Base-by-base conservation (phyloP, 2,888 invertebrate genomes). In the Dimorphilus gyrociliatus region DNA sequence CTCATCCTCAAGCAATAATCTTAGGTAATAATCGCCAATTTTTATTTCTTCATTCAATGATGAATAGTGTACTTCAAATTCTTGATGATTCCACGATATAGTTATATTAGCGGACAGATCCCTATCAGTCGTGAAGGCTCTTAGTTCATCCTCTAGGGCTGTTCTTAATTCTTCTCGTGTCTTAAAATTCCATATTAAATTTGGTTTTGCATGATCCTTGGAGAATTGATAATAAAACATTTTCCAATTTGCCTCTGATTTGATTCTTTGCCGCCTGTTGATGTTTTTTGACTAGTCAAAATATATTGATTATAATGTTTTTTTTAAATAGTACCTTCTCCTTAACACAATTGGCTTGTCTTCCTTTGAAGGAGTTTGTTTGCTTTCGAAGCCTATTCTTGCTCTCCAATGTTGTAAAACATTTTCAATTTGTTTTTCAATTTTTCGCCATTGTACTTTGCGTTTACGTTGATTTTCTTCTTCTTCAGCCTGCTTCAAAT, bases 171-270 rank as follows among this genome's bases (percentile, higher is more conserved):
- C 94, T 64, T 92, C 92, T 29, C 94, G 71, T 0, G 94, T 97
- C 79, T 84, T 90, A 55, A 88, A 88, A 63, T 97, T 99, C 97
- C 97, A 99, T 51, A 97, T 88, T 23, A 99, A 71, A 67, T 94
- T 90, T 1, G 94, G 85, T 60, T 85, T 72, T 34, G 82, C 78
- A 58, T 94, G 94, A 66, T 97, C 90, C 53, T 75, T 74, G 53
- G 75, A 75, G 65, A 97, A 97, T 64, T 85, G 81, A 64, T 82
- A 85, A 66, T 86, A 94, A 68, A 97, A 92, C 43, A 85, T 69
- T 29, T 76, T 73, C 82, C 88, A 88, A 66, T 90, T 90, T 14
- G 79, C 77, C 29, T 44, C 75, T 29, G 78, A 75, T 65, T 84
- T 84, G 37, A 88, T 74, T 38, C 81, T 65, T 61, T 88, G 85